Percentiles rank a stretch among this genome's conserved stretches.
phyloP scores from a whole-genome alignment of 2,113 vertebrate species.

The Tychaedon coryphoeus region DNA sequence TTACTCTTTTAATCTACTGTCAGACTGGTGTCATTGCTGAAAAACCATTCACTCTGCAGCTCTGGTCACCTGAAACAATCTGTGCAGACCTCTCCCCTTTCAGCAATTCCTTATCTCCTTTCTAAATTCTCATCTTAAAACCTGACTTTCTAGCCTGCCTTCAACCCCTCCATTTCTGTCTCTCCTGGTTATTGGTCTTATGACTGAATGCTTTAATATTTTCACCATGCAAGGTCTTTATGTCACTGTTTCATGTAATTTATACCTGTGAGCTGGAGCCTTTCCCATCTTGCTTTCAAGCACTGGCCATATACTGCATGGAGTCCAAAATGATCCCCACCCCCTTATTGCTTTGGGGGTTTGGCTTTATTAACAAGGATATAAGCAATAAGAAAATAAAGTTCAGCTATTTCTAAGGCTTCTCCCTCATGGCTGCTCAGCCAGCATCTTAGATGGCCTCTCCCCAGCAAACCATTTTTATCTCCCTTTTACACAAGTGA shows the following conservation, averaged over 20 bases:
- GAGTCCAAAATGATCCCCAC: conserved; percentile 54
- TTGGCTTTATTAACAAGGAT: conserved; percentile 68
- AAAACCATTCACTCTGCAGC: conserved; percentile 14
- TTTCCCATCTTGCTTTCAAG: conserved; percentile 55
- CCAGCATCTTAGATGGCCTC: conserved; percentile 49
- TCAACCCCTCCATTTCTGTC: conserved; percentile 63
- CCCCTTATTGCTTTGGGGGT: conserved; percentile 64
- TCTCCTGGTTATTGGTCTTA: conserved; percentile 69
- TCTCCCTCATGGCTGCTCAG: conserved; percentile 58
- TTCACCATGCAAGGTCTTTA: conserved; percentile 71
- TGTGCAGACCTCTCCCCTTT: conserved; percentile 35
- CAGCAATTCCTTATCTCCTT: neutral
- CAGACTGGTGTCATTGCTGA: neutral
- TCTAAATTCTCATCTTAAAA: conserved; percentile 66
- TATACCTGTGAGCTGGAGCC: conserved; percentile 62
- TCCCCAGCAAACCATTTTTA: conserved; percentile 59
- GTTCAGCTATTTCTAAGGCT: conserved; percentile 55
- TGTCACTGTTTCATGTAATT: conserved; percentile 69
- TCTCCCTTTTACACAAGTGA: conserved; percentile 58
- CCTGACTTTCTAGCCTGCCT: conserved; percentile 56
- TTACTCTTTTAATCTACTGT: conserved; percentile 30
- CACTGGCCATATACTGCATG: neutral
- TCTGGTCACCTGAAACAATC: conserved; percentile 56
- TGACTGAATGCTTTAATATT: conserved; percentile 74
- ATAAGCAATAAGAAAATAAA: conserved; percentile 68